Evolutionary conservation across 2,797 vertebrate species (phyloP), one percentile per base, ranked within the genome.

Genomic region (Acipenser ruthenus): DNA sequence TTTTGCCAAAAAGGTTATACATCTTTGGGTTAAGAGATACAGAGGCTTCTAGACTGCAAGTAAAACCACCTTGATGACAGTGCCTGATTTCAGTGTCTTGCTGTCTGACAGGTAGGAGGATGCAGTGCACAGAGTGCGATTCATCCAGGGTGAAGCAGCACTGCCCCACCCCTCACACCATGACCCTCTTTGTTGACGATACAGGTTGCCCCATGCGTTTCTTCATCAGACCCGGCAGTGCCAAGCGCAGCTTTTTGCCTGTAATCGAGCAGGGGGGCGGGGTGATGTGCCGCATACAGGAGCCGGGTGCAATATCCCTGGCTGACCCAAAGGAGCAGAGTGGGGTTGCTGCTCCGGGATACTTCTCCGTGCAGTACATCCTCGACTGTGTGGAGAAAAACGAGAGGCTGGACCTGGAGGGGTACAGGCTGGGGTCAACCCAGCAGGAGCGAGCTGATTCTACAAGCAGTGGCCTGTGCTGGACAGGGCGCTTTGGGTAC

Each of bases 201-300:
- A 82, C 85, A 0, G 89, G 89, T 10, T 78, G 70, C 65, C 79
- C 89, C 0, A 80, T 92, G 81, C 81, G 83, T 1, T 92, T 93
- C 78, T 93, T 83, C 50, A 67, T 90, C 67, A 80, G 87, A 23
- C 90, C 91, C 0, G 88, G 90, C 8, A 52, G 74, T 6, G 77
- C 77, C 7, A 92, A 93, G 78, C 58, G 73, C 15, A 78, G 86
- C 15, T 73, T 98, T 3, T 84, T 87, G 59, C 90, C 92, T 0
- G 77, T 92, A 50, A 88, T 97, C 77, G 77, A 72, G 50, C 87
- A 88, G 0, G 91, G 92, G 2, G 93, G 94, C 7, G 94, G 93
- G 12, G 58, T 74, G 6, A 2, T 95, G 70, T 90, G 88, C 71
- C 84, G 79, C 0, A 71, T 87, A 64, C 93, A 92, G 86, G 85